These are phyloP conservation scores for Pherbina coryleti DNA, from an alignment of 2,888 invertebrate genomes.

Conservation along the genomic window DNA sequence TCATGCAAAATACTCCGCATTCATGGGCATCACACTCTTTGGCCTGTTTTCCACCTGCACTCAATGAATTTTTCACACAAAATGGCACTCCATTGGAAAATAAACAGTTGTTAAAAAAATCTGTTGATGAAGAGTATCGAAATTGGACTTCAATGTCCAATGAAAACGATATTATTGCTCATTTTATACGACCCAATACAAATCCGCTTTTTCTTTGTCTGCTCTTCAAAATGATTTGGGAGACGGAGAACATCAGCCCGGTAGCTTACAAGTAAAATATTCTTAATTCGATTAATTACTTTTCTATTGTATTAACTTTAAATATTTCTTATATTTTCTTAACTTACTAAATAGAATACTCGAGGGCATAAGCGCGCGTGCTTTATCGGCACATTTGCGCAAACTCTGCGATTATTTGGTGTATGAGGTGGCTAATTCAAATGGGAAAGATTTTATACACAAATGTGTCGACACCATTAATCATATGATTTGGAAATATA, in stretches of 20 bases:
- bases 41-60: conserved; percentile 89
- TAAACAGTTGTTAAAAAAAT: conserved; percentile 90
- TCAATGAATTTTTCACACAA: conserved; percentile 91
- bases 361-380: conserved; percentile 92
- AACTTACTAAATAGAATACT: conserved; percentile 76
- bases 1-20: conserved; percentile 95
- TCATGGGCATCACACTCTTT: conserved; percentile 95
- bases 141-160: conserved; percentile 98
- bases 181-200: conserved; percentile 94
- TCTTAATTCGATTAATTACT: background rate
- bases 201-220: conserved; percentile 92
- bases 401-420: conserved; percentile 96
- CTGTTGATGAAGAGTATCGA: conserved; percentile 94
- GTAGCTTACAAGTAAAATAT: conserved; percentile 90
- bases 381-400: conserved; percentile 89
- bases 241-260: conserved; percentile 92
- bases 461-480: conserved; percentile 96
- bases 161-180: conserved; percentile 95
- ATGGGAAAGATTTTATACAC: conserved; percentile 89
- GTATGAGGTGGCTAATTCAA: conserved; percentile 90
- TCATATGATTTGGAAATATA: conserved; percentile 98
- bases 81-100: conserved; percentile 89
- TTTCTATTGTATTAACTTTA: background rate
- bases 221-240: conserved; percentile 95
- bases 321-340: background rate